Evolutionary conservation across 2,888 invertebrate species (phyloP).

Genomic region (Sepiola atlantica): DNA sequence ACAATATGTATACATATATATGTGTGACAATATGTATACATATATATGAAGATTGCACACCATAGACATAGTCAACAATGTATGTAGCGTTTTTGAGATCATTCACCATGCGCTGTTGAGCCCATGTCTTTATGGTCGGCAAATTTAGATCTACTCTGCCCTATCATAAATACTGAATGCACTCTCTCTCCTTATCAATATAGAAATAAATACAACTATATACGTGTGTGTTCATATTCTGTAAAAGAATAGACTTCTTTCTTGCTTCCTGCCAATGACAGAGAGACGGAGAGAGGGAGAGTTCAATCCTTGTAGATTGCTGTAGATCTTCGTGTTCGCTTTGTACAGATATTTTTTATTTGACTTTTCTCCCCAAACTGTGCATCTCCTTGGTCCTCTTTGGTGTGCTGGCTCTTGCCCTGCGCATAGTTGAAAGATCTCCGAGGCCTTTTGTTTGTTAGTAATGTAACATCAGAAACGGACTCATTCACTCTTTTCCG

Average conservation of each 20-base stretch:
- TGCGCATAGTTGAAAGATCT: background rate
- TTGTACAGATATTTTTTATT: background rate
- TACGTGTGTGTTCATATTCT: no score
- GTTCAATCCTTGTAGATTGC: background rate
- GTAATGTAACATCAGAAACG: background rate
- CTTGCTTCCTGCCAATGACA: background rate
- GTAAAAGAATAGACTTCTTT: background rate
- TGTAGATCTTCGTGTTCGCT: background rate
- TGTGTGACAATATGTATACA: background rate
- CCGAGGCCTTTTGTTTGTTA: background rate
- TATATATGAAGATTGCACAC: background rate
- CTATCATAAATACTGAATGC: no score
- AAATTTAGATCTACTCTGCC: no score
- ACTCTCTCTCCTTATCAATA: no score
- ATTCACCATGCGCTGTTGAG: background rate
- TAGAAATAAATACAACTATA: no score
- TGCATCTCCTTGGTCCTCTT: background rate
- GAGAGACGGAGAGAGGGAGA: no score
- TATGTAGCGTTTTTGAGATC: background rate
- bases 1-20: background rate
- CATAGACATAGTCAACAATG: no score
- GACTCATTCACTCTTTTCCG: background rate
- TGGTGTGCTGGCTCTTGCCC: background rate
- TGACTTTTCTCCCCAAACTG: background rate
- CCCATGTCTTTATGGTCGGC: no score